Percentiles rank a stretch among this genome's conserved stretches.
Evolutionary conservation across 2,888 invertebrate genomes (phyloP).

Genomic region (Brachyopa scutellaris): DNA sequence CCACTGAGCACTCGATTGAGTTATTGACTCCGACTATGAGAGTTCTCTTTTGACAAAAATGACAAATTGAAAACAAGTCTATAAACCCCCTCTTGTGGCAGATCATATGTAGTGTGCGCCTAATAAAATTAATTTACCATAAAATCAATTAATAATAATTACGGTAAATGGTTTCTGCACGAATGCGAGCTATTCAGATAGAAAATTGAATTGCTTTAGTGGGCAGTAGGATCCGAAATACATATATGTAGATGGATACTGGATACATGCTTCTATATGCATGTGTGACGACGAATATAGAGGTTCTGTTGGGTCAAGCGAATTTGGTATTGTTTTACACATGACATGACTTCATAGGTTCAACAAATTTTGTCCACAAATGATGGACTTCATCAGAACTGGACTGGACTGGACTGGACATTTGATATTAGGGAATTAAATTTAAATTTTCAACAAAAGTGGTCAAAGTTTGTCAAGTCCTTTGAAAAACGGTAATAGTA

Average conservation of each 20-base stretch:
- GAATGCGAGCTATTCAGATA: slow-evolving; percentile 57
- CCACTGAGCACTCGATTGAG: background rate
- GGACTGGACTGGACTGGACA: no score
- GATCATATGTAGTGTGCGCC: slow-evolving; percentile 27
- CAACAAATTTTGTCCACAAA: no score
- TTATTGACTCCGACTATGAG: background rate
- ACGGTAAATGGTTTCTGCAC: slow-evolving; percentile 66
- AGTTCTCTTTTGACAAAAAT: background rate
- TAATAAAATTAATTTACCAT: slow-evolving; percentile 65
- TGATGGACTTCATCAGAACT: no score
- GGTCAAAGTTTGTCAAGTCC: no score
- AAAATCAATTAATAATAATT: slow-evolving; percentile 61
- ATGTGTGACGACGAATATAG: no score
- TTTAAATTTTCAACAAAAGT: no score
- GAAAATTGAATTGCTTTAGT: slow-evolving; percentile 57
- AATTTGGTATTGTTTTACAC: slow-evolving; percentile 31
- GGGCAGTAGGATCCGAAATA: background rate
- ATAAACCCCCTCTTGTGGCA: slow-evolving; percentile 15
- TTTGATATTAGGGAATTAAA: no score
- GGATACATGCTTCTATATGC: no score
- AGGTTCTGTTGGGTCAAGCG: no score
- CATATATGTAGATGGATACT: no score
- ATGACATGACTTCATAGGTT: no score
- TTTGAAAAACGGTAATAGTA: no score
- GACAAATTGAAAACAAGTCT: slow-evolving; percentile 8